phyloP scores from a whole-genome alignment of 2,888 invertebrate species.

The Phasia obesa region DNA sequence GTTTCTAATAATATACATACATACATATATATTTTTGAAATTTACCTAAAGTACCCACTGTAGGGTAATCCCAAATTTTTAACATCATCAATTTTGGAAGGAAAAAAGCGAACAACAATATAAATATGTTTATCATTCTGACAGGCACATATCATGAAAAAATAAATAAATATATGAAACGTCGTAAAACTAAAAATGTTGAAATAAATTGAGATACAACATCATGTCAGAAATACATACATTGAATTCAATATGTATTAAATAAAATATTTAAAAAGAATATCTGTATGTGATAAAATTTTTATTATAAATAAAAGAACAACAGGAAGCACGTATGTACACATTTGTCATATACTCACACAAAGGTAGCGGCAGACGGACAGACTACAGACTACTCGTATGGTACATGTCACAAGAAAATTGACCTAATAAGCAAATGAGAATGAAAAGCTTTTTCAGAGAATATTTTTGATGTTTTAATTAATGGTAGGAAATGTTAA shows the following conservation, averaged over 20 bases:
- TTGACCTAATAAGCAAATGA: too few species aligned
- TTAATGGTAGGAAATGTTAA: too few species aligned
- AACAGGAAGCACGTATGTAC: constrained; percentile 15
- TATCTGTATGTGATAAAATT: constrained; percentile 6
- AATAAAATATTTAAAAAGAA: constrained; percentile 13
- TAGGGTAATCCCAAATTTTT: not conserved
- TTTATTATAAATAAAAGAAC: constrained; percentile 23
- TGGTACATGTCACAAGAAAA: not conserved
- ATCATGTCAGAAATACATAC: constrained; percentile 61
- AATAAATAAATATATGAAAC: constrained; percentile 10
- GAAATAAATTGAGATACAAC: constrained; percentile 34
- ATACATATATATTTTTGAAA: too few species aligned
- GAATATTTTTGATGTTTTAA: too few species aligned
- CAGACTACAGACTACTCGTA: too few species aligned
- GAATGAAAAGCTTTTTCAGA: too few species aligned
- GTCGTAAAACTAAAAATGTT: not conserved
- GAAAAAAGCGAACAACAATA: not conserved
- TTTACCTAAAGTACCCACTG: not conserved
- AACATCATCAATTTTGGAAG: not conserved
- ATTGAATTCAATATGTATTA: constrained; percentile 60
- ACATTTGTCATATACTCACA: not conserved
- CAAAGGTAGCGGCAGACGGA: not conserved
- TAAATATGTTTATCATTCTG: constrained; percentile 6
- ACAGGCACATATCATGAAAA: not conserved
- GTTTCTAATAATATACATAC: too few species aligned